These are phyloP conservation scores for Alaudala cheleensis DNA, from an alignment of 2,113 vertebrate species.

Conservation along the genomic window DNA sequence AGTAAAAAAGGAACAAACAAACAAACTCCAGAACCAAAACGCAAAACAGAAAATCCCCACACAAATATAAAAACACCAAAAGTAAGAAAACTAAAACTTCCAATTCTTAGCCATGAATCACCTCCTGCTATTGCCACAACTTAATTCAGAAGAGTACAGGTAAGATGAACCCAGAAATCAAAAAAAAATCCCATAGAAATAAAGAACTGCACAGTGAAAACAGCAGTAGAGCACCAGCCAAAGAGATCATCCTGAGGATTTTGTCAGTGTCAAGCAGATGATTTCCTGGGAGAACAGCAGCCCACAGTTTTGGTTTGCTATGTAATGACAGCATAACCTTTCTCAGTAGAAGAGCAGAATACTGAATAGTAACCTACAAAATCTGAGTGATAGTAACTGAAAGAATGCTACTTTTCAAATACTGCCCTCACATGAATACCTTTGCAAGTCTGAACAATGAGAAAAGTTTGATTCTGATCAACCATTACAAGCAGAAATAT, in stretches of 20 bases:
- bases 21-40: background rate
- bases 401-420: background rate
- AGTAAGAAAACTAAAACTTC: background rate
- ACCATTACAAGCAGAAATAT: background rate
- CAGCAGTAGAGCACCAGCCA: background rate
- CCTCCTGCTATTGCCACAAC: background rate
- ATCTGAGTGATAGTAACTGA: background rate
- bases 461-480: background rate
- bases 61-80: background rate
- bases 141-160: background rate
- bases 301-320: background rate
- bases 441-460: background rate
- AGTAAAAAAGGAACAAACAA: background rate
- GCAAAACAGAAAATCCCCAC: background rate
- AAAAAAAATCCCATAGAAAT: background rate
- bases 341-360: background rate
- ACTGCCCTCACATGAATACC: background rate
- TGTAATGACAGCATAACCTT: background rate
- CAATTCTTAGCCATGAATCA: background rate
- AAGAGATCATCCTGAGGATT: background rate
- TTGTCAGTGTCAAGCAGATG: background rate
- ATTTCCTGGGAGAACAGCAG: background rate
- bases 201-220: background rate
- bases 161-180: background rate
- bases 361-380: background rate